These are phyloP conservation scores for Hippocampus comes DNA, from an alignment of 2,113 vertebrate species.

Conservation along the genomic window DNA sequence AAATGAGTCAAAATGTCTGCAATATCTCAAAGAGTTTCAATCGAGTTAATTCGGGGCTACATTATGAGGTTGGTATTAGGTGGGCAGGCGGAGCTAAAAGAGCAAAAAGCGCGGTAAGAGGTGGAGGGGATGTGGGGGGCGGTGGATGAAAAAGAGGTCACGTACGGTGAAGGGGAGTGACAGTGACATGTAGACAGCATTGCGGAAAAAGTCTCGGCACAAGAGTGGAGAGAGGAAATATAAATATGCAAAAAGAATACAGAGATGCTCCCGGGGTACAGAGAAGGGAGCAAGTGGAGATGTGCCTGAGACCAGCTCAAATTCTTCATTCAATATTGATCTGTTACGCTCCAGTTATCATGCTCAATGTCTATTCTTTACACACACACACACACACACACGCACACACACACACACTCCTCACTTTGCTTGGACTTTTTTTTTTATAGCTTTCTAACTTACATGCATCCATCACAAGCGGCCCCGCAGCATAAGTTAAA, in stretches of 20 bases:
- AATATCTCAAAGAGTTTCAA: slow-evolving; percentile 14
- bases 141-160: slow-evolving; percentile 15
- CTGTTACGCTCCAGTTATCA: slow-evolving; percentile 38
- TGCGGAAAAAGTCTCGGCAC: slow-evolving; percentile 10
- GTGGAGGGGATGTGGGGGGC: background rate
- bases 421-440: background rate
- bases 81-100: slow-evolving; percentile 9
- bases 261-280: slow-evolving; percentile 20
- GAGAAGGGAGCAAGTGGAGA: slow-evolving; percentile 22
- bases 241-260: slow-evolving; percentile 30
- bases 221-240: slow-evolving; percentile 10
- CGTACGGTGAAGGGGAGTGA: background rate
- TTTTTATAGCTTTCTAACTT: slow-evolving; percentile 9
- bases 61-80: slow-evolving; percentile 33
- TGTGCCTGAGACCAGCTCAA: slow-evolving; percentile 25
- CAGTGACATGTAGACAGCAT: slow-evolving; percentile 5
- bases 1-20: slow-evolving; percentile 26
- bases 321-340: slow-evolving; percentile 63
- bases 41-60: slow-evolving; percentile 42
- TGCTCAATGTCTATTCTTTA: slow-evolving; percentile 22
- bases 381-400: slow-evolving; percentile 1
- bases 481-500: slow-evolving; percentile 40
- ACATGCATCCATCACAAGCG: slow-evolving; percentile 43
- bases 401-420: too few relatives aligned
- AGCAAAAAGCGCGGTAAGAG: background rate